Evolutionary conservation across 2,113 vertebrate genomes (phyloP).

Genomic region (Crotalus viridis): DNA sequence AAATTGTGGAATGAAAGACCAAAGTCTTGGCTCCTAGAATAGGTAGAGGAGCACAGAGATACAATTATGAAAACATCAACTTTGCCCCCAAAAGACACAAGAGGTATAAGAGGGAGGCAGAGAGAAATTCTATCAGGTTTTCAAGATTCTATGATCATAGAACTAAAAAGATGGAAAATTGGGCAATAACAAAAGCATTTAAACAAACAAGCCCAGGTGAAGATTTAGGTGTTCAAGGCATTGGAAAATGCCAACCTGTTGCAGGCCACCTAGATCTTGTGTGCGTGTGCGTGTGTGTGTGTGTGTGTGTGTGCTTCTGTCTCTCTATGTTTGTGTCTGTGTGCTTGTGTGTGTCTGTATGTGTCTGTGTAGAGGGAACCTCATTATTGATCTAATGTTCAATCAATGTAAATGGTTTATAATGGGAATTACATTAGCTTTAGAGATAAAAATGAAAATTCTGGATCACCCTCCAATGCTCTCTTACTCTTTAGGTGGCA

Average conservation of each 20-base stretch:
- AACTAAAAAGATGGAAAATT: background rate
- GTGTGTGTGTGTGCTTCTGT: too few species aligned
- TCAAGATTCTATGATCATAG: background rate
- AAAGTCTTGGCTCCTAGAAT: background rate
- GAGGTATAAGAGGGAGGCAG: background rate
- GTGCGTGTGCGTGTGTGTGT: too few species aligned
- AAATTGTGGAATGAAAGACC: background rate
- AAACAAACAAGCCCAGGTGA: background rate
- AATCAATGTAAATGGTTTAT: background rate
- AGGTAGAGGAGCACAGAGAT: background rate
- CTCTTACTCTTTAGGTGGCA: background rate
- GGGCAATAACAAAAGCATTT: background rate
- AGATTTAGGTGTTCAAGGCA: background rate
- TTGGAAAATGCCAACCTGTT: background rate
- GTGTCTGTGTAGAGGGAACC: background rate
- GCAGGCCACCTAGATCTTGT: background rate
- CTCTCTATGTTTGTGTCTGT: too few species aligned
- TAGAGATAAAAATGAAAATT: background rate
- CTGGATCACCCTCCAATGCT: background rate
- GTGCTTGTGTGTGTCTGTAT: too few species aligned
- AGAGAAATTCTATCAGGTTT: background rate
- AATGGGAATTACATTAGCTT: background rate
- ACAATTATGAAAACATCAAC: background rate
- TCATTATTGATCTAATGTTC: background rate
- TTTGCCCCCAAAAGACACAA: background rate